These are phyloP conservation scores for Cygnus olor DNA, from an alignment of 2,797 vertebrate species.

Conservation along the genomic window DNA sequence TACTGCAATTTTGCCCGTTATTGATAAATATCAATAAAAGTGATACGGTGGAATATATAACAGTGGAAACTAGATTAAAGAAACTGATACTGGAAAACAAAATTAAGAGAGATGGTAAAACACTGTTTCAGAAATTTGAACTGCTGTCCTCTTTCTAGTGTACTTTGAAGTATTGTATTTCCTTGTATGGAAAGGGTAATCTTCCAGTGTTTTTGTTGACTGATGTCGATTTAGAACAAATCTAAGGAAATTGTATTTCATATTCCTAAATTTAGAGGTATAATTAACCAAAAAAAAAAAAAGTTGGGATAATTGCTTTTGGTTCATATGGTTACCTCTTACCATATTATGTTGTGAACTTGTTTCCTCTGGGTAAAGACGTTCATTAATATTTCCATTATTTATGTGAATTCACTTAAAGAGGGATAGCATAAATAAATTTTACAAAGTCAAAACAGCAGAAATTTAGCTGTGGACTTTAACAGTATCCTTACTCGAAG, in stretches of 20 bases:
- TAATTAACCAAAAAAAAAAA: not conserved
- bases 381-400: not conserved
- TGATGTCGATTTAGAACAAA: not conserved
- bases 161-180: not conserved
- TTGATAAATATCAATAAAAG: not conserved
- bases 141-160: not conserved
- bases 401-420: not conserved
- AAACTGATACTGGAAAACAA: not conserved
- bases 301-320: not conserved
- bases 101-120: not conserved
- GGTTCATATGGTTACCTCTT: not conserved
- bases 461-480: not conserved
- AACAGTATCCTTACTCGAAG: not conserved
- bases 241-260: not conserved
- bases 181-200: not conserved
- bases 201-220: not conserved
- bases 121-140: not conserved
- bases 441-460: not conserved
- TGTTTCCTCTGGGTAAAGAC: not conserved
- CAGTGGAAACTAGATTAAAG: not conserved
- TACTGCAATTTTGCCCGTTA: not conserved
- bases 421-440: not conserved
- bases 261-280: not conserved
- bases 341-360: not conserved
- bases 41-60: not conserved